A percentile compares a stretch with the other conserved stretches of the same genome.
These are phyloP conservation scores for Ciconia stormi DNA, from an alignment of 2,113 vertebrate genomes.

Conservation along the genomic window DNA sequence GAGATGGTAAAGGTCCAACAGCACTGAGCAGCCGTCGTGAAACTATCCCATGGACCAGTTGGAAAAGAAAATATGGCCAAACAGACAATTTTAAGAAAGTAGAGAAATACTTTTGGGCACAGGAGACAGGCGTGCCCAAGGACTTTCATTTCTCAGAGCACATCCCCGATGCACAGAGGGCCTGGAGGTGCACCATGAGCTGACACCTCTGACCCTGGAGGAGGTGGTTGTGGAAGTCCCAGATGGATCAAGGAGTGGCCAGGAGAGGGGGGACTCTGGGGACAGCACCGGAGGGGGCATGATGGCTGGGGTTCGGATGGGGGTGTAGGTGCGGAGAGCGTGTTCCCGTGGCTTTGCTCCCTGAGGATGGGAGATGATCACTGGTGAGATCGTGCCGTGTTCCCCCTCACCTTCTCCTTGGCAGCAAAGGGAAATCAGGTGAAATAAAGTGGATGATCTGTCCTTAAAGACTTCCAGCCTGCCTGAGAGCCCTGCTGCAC, in stretches of 20 bases:
- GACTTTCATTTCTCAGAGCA: neutral
- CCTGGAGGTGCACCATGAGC: neutral
- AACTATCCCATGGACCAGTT: neutral
- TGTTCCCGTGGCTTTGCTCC: neutral
- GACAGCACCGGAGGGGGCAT: neutral
- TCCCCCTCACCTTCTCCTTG: neutral
- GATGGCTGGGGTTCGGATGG: neutral
- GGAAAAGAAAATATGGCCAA: neutral
- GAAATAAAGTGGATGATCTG: neutral
- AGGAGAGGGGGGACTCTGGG: neutral
- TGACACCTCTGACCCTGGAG: neutral
- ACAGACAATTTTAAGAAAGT: neutral
- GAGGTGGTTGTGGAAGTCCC: neutral
- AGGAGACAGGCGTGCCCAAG: rapidly evolving
- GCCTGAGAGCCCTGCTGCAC: neutral
- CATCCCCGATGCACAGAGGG: neutral
- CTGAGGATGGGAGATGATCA: neutral
- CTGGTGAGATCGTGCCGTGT: neutral
- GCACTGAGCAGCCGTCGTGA: rapidly evolving
- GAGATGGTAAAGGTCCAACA: neutral
- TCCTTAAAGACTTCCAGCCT: neutral
- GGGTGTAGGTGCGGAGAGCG: neutral
- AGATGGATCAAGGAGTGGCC: neutral
- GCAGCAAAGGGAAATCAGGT: neutral
- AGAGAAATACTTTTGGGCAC: neutral